Conservation (phyloP, 2,113 vertebrate genomes). For the Fulmarus glacialis region DNA sequence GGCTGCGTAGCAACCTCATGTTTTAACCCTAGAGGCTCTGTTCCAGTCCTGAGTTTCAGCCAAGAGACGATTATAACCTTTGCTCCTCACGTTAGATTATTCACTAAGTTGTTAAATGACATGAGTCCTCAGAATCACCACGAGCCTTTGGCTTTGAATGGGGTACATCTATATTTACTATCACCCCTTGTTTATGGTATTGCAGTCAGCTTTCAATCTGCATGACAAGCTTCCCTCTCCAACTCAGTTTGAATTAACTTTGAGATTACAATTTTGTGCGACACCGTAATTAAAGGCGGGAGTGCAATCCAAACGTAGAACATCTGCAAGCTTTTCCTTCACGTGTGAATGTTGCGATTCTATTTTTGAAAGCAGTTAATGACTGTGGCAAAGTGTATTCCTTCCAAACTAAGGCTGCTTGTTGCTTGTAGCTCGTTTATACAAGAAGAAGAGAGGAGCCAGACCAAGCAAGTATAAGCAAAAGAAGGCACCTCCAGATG, state of each 20-base stretch:
- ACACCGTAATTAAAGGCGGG: not conserved
- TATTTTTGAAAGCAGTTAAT: constrained; percentile 33
- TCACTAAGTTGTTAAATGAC: not conserved
- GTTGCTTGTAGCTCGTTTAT: not conserved
- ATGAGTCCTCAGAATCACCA: not conserved
- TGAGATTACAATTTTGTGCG: not conserved
- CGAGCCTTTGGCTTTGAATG: not conserved
- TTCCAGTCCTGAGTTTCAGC: not conserved
- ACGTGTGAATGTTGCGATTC: not conserved
- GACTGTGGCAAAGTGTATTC: not conserved
- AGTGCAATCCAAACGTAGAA: constrained; percentile 23
- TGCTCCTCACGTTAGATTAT: not conserved
- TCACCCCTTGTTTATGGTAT: not conserved
- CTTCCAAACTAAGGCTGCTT: not conserved
- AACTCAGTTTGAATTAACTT: constrained; percentile 44
- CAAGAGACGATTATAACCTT: not conserved
- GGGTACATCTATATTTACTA: not conserved
- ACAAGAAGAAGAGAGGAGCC: not conserved
- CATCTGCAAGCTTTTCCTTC: constrained; percentile 18
- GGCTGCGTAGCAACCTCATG: not conserved
- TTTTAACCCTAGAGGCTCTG: not conserved
- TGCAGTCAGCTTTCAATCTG: constrained; percentile 18
- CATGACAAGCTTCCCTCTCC: not conserved
- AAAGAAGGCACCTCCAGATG: not conserved
- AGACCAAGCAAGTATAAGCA: not conserved